Evolutionary conservation across 2,888 invertebrate species (phyloP), one percentile per base, ranked within the genome.

Genomic region (Uloborus plumipes): DNA sequence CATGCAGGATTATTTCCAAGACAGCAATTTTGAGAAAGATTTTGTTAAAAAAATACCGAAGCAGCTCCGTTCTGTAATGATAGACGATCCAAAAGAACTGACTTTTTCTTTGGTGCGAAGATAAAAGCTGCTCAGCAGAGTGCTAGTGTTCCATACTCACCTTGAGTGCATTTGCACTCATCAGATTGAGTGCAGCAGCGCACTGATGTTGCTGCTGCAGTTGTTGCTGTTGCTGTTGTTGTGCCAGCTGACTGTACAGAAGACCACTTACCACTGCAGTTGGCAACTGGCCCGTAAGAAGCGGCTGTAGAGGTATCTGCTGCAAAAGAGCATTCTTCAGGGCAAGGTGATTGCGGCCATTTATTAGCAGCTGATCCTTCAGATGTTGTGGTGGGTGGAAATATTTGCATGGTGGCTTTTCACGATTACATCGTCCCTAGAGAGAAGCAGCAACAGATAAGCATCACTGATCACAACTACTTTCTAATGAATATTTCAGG

Each of bases 401-500:
- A 92, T 99, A 99, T 93, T 99, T 99, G 95, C 99, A 99, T 88
- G 99, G 99, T 86, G 99, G 99, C 90, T 99, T 99, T 91, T 99
- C 99, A 89, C 99, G 94, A 91, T 99, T 99, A 93, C 99, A 99
- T 91, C 99, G 97, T 90, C 99, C 99, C 99, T 99, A 26, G 59
- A 4, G 58, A 55, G 11, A 61, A 20, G 39, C 20, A 50, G 26
- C 14, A 66, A 50, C 39, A 39, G 39, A 9, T 39, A 39, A 39
- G 39, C 11, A 39, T 39, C 11, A 39, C 11, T 39, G 39, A 39
- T 39, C 9, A 39, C 9, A 39, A 39, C 39, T 39, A 39, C 39
- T 39, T 39, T 39, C 39, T 4, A 26, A 26, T 26, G 26, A 26
- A 39, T 7, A 4, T 39, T 39, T 39, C 11, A 6, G 9, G 1